A percentile compares a stretch with the other conserved stretches of the same genome.
These are phyloP conservation scores for Ips nitidus DNA, from an alignment of 1,140 invertebrate genomes.

Conservation along the genomic window DNA sequence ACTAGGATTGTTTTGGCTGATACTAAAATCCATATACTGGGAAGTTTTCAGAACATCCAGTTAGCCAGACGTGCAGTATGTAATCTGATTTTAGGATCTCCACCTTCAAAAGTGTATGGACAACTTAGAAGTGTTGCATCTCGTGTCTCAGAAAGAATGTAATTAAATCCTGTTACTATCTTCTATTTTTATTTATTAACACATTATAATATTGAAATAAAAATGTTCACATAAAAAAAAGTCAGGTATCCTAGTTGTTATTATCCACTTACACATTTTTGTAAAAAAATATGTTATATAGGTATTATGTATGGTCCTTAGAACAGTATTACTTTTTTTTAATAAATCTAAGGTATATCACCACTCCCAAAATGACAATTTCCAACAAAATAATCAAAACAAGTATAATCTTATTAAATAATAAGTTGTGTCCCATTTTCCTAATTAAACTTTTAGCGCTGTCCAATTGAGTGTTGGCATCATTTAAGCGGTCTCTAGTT, in stretches of 20 bases:
- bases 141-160: conserved; percentile 80
- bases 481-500: conserved; percentile 53
- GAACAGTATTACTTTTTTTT: not conserved
- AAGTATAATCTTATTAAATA: conserved; percentile 53
- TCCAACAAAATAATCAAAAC: conserved; percentile 18
- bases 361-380: conserved; percentile 1
- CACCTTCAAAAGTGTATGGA: conserved; percentile 95
- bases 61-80: conserved; percentile 94
- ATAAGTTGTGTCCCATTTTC: conserved; percentile 53
- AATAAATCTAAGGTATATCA: conserved; percentile 32
- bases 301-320: too few relatives aligned
- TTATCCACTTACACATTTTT: not conserved
- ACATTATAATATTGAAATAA: conserved; percentile 9
- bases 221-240: not conserved
- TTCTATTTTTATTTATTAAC: conserved; percentile 4
- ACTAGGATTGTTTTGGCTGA: conserved; percentile 97
- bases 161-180: conserved; percentile 42
- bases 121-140: conserved; percentile 83
- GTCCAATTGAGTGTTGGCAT: conserved; percentile 54
- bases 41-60: conserved; percentile 97
- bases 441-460: conserved; percentile 51
- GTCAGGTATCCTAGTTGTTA: not conserved
- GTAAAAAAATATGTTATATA: not conserved
- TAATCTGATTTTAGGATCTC: conserved; percentile 95
- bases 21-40: conserved; percentile 95